These are phyloP conservation scores for Gymnorhina tibicen DNA, from an alignment of 2,113 vertebrate species.

Conservation along the genomic window DNA sequence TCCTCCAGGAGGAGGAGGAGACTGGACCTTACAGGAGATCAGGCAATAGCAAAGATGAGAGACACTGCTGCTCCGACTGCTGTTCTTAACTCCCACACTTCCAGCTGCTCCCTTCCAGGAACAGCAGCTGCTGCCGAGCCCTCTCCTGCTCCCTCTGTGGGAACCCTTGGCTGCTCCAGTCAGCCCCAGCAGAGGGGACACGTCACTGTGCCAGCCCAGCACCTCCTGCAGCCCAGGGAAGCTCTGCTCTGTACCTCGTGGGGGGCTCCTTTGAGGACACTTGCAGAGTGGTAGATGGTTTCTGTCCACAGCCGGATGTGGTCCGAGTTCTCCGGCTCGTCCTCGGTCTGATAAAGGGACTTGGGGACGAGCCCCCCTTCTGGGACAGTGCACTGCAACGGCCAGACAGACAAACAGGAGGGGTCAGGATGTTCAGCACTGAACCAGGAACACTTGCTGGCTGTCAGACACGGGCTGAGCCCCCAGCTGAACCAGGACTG, in stretches of 20 bases:
- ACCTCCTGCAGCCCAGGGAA: background rate
- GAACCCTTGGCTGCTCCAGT: background rate
- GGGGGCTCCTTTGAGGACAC: conserved; percentile 74
- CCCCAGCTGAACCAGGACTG: background rate
- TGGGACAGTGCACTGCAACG: conserved; percentile 76
- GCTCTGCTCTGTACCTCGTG: conserved; percentile 72
- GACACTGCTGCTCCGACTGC: background rate
- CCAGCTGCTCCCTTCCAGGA: background rate
- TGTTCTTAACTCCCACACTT: background rate
- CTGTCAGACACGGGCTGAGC: background rate
- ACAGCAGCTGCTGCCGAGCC: background rate
- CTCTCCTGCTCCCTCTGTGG: background rate
- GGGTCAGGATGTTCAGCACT: rapidly evolving
- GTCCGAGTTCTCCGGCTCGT: conserved; percentile 70
- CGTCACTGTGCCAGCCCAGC: background rate
- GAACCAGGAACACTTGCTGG: background rate
- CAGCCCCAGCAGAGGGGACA: background rate
- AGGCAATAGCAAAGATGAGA: background rate
- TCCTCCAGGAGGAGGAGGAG: background rate
- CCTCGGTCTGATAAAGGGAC: conserved; percentile 77
- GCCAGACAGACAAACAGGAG: background rate
- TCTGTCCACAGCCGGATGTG: conserved; percentile 82
- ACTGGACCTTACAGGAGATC: background rate
- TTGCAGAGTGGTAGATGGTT: conserved; percentile 80
- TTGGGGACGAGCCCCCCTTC: conserved; percentile 85